Evolutionary conservation across 2,797 vertebrate genomes (phyloP).

Genomic region (Phyllotis vaccarum): DNA sequence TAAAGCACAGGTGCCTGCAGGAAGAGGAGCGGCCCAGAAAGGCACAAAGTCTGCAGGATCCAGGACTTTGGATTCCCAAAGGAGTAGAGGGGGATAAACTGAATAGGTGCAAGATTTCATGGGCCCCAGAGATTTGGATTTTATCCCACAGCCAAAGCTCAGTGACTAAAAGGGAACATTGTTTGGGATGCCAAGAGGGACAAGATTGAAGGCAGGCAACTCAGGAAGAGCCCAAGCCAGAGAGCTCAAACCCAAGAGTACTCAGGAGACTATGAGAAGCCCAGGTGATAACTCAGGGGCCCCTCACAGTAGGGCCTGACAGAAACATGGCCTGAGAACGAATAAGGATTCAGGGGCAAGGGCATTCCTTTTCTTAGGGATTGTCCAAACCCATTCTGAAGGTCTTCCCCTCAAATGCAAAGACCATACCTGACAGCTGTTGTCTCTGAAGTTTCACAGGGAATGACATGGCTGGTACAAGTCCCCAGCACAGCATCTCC

Average conservation of each 20-base stretch:
- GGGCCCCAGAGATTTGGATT: background rate
- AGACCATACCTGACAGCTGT: background rate
- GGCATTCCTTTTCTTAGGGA: background rate
- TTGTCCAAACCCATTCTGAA: background rate
- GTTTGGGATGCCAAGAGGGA: background rate
- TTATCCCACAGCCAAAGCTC: background rate
- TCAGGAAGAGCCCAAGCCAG: background rate
- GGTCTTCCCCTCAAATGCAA: background rate
- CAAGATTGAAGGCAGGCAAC: background rate
- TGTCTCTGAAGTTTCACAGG: background rate
- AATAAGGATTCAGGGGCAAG: background rate
- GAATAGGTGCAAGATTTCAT: background rate
- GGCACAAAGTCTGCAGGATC: background rate
- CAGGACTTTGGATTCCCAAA: background rate
- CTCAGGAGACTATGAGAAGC: background rate
- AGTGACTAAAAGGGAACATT: background rate
- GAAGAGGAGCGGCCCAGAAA: background rate
- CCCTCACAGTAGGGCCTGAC: background rate
- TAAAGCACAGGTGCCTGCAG: background rate
- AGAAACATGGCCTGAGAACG: background rate
- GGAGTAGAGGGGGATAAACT: background rate
- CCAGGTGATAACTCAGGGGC: background rate
- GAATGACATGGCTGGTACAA: background rate
- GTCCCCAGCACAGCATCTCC: background rate
- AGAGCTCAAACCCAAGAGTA: background rate